A percentile compares a stretch with the other conserved stretches of the same genome.
Evolutionary conservation across 2,113 vertebrate species (phyloP).

Genomic region (mouse (Mus musculus)): DNA sequence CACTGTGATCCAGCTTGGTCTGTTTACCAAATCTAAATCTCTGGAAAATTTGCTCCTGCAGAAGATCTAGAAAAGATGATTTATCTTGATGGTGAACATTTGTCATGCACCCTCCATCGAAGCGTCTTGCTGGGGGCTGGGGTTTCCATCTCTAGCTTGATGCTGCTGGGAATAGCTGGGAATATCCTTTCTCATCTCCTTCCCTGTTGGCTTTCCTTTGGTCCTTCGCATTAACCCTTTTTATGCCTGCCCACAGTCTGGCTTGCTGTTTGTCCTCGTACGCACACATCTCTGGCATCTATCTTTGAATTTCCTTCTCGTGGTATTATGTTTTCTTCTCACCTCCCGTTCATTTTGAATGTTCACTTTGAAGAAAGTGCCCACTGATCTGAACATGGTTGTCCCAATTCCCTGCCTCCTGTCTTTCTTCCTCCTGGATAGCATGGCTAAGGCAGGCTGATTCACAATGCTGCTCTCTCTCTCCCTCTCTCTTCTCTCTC

Average conservation of each 20-base stretch:
- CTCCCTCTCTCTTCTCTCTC: too few relatives aligned
- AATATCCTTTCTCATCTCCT: not conserved
- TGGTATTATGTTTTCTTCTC: not conserved
- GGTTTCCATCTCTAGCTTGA: constrained; percentile 28
- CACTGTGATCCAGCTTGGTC: constrained; percentile 81
- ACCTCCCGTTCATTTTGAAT: not conserved
- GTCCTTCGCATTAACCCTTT: constrained; percentile 56
- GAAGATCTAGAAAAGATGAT: constrained; percentile 77
- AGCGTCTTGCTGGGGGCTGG: not conserved
- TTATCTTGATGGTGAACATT: constrained; percentile 61
- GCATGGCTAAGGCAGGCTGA: not conserved
- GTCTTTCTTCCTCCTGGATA: not conserved
- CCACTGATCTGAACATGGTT: not conserved
- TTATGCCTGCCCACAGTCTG: not conserved
- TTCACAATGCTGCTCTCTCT: not conserved
- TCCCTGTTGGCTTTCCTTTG: not conserved
- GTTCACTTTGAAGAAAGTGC: not conserved
- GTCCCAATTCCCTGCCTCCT: not conserved
- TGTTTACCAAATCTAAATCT: constrained; percentile 85
- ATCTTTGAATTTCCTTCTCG: not conserved
- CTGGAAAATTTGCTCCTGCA: constrained; percentile 79
- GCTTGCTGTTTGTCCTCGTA: not conserved
- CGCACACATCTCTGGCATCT: not conserved
- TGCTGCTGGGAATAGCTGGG: constrained; percentile 47
- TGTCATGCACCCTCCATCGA: constrained; percentile 56